Percentiles rank a stretch among this genome's conserved stretches.
These are phyloP conservation scores for Gorsachius magnificus DNA, from an alignment of 2,797 vertebrate species.

Conservation along the genomic window DNA sequence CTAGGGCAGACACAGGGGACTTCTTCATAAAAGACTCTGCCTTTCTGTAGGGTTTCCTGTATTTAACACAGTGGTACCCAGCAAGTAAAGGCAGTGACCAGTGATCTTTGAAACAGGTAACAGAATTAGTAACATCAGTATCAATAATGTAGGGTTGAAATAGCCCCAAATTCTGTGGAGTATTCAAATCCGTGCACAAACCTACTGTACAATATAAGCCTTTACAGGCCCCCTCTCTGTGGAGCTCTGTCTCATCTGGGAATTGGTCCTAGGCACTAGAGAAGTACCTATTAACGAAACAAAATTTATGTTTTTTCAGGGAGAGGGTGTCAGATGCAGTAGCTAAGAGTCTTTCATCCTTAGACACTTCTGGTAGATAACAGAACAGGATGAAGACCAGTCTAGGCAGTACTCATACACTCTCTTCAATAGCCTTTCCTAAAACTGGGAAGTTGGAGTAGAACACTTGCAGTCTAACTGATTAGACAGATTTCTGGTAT, in stretches of 20 bases:
- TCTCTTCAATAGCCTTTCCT: not conserved
- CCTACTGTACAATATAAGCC: not conserved
- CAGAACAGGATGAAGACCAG: not conserved
- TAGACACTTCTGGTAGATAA: not conserved
- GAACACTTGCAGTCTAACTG: not conserved
- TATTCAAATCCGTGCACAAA: not conserved
- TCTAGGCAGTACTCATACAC: not conserved
- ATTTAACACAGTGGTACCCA: not conserved
- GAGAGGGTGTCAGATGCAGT: not conserved
- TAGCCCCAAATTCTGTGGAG: not conserved
- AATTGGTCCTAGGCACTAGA: not conserved
- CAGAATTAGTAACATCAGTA: not conserved
- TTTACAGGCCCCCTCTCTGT: not conserved
- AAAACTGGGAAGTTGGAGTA: not conserved
- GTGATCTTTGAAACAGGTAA: not conserved
- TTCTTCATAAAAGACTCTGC: not conserved
- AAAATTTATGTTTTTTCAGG: not conserved
- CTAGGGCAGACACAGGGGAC: not conserved
- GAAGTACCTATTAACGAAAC: not conserved
- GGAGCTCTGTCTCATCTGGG: not conserved
- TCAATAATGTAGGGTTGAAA: not conserved
- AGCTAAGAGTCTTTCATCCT: not conserved
- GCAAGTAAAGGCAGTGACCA: not conserved
- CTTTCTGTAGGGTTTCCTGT: not conserved
- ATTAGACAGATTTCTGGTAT: not conserved